Evolutionary conservation across 2,888 invertebrate genomes (phyloP).

Genomic region (Myathropa florea): DNA sequence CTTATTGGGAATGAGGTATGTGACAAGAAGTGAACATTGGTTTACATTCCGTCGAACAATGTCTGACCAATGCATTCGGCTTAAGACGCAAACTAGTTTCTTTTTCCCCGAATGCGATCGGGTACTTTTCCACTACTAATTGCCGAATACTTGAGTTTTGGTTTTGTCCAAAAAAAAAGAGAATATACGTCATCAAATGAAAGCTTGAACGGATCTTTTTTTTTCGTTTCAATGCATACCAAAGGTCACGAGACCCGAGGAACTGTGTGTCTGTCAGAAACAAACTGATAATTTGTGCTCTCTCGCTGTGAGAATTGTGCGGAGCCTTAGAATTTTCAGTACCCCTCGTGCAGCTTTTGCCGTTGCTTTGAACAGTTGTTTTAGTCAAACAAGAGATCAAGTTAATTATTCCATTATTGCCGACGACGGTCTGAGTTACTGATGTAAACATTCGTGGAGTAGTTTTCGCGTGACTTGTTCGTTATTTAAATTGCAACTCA

Average conservation of each 20-base stretch:
- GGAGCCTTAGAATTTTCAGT: background rate
- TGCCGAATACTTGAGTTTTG: background rate
- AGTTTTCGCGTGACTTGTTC: slow-evolving; percentile 60
- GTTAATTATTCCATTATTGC: slow-evolving; percentile 30
- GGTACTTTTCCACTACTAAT: slow-evolving; percentile 38
- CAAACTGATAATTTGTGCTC: background rate
- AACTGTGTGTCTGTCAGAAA: slow-evolving; percentile 5
- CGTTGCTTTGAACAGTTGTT: slow-evolving; percentile 43
- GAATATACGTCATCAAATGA: slow-evolving; percentile 36
- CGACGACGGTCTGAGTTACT: slow-evolving; percentile 1
- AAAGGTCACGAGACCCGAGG: slow-evolving; percentile 52
- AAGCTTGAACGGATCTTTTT: slow-evolving; percentile 12
- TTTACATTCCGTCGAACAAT: background rate
- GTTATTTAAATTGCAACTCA: slow-evolving; percentile 41
- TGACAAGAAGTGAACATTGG: background rate
- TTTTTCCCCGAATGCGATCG: background rate
- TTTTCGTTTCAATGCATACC: slow-evolving; percentile 10
- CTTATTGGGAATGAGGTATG: background rate
- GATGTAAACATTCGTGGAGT: slow-evolving; percentile 44
- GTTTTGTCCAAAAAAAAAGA: slow-evolving; percentile 5
- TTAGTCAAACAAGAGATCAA: slow-evolving; percentile 25
- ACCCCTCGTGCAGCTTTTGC: background rate
- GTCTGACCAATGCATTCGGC: slow-evolving; percentile 9
- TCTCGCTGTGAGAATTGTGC: background rate
- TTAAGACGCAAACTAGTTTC: slow-evolving; percentile 15